Evolutionary conservation across 1,140 invertebrate genomes (phyloP).

Genomic region (Ceratoteleas bidentatus): DNA sequence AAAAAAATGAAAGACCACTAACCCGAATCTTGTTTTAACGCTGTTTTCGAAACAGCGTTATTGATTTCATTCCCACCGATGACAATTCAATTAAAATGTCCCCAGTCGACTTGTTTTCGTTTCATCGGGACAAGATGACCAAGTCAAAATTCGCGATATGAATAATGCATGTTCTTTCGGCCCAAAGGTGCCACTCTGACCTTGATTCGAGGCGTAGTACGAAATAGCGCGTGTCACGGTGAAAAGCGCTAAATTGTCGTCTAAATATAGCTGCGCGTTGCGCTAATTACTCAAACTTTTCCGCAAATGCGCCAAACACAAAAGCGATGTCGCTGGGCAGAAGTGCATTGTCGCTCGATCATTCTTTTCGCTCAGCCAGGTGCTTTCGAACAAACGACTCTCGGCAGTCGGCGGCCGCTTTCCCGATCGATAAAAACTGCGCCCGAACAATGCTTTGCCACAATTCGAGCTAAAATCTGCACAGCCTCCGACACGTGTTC

Average conservation of each 20-base stretch:
- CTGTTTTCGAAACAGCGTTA: no score
- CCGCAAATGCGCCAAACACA: constrained; percentile 31
- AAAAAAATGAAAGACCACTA: no score
- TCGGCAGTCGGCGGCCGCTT: constrained; percentile 22
- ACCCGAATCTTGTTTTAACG: no score
- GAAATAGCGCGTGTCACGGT: constrained; percentile 13
- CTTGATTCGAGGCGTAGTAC: constrained; percentile 36
- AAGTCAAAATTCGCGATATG: not conserved
- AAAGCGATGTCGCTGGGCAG: constrained; percentile 26
- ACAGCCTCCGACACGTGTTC: constrained; percentile 29
- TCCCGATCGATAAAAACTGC: constrained; percentile 54
- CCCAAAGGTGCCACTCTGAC: constrained; percentile 15
- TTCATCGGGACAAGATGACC: not conserved
- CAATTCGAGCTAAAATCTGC: constrained; percentile 23
- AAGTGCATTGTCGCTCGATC: constrained; percentile 46
- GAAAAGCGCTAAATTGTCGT: constrained; percentile 35
- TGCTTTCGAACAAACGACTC: constrained; percentile 49
- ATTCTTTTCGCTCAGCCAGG: constrained; percentile 39
- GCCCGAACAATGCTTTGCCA: constrained; percentile 27
- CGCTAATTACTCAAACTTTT: constrained; percentile 47
- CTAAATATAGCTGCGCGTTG: constrained; percentile 23
- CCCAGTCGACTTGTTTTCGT: no score
- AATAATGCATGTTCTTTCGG: not conserved
- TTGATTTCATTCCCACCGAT: no score
- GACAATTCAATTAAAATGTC: no score